Evolutionary conservation across 2,113 vertebrate species (phyloP).

Genomic region (Sceloporus tristichus): DNA sequence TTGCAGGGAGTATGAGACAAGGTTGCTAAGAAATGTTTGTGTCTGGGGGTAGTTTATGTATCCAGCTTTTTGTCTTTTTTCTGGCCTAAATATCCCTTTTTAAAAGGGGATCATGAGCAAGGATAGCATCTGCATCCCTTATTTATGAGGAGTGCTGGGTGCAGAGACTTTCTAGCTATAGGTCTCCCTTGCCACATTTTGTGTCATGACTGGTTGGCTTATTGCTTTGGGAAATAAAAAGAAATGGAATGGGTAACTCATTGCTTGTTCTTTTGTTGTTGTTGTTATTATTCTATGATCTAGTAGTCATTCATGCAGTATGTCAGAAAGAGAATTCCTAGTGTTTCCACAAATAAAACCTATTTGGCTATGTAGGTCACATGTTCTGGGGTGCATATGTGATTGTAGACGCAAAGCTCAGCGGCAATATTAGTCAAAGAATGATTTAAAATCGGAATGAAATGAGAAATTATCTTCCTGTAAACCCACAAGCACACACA

Average conservation of each 20-base stretch:
- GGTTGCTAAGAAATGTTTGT: neutral
- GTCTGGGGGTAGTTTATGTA: neutral
- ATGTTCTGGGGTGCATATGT: neutral
- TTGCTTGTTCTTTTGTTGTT: neutral
- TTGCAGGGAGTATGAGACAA: neutral
- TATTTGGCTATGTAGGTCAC: neutral
- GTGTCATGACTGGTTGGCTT: neutral
- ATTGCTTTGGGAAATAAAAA: conserved; percentile 21
- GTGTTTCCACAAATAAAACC: neutral
- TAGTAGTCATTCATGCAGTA: neutral
- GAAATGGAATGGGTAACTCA: neutral
- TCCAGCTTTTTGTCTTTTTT: neutral
- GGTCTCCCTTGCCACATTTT: neutral
- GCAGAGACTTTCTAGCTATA: neutral
- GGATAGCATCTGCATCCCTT: neutral
- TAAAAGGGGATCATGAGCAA: neutral
- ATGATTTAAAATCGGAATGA: neutral
- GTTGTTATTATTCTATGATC: neutral
- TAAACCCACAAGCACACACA: neutral
- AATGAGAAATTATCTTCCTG: neutral
- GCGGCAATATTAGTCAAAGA: neutral
- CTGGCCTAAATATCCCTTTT: neutral
- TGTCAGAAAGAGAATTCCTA: neutral
- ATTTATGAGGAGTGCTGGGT: neutral
- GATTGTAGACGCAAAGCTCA: neutral